Evolutionary conservation across 2,797 vertebrate species (phyloP).

Genomic region (Leucoraja ocellata): DNA sequence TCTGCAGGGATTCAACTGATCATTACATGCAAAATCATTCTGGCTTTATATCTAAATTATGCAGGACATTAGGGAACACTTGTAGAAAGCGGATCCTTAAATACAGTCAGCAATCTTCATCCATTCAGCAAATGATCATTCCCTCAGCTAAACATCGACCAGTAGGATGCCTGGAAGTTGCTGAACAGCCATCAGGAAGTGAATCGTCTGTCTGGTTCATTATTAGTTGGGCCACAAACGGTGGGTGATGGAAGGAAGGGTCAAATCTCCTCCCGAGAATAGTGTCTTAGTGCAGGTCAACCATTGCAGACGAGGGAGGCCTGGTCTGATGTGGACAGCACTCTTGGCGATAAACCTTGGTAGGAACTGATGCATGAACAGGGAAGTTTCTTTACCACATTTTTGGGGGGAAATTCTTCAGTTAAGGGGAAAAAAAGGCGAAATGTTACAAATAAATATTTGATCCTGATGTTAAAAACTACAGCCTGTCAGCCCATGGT

Average conservation of each 20-base stretch:
- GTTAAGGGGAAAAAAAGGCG: no score
- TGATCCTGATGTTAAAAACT: no score
- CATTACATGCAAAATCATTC: neutral
- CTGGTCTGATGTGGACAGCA: no score
- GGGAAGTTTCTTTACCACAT: no score
- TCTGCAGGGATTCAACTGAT: neutral
- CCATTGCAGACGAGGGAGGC: neutral
- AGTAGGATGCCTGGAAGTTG: no score
- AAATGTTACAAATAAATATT: no score
- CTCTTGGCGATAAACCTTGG: no score
- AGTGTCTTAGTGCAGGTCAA: neutral
- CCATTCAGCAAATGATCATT: neutral
- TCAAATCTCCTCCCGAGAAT: no score
- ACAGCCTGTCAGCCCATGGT: no score
- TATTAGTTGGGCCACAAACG: neutral
- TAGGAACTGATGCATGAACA: no score
- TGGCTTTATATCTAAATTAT: neutral
- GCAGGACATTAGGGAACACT: neutral
- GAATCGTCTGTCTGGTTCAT: neutral
- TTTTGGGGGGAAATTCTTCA: no score
- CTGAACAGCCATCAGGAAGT: neutral
- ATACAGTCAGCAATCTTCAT: neutral
- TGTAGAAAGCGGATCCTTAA: neutral
- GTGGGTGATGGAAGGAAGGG: no score
- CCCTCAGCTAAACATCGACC: neutral